A percentile compares a stretch with the other conserved stretches of the same genome.
Conservation (phyloP, 2,888 invertebrate species). For the Melangyna quadrimaculata region DNA sequence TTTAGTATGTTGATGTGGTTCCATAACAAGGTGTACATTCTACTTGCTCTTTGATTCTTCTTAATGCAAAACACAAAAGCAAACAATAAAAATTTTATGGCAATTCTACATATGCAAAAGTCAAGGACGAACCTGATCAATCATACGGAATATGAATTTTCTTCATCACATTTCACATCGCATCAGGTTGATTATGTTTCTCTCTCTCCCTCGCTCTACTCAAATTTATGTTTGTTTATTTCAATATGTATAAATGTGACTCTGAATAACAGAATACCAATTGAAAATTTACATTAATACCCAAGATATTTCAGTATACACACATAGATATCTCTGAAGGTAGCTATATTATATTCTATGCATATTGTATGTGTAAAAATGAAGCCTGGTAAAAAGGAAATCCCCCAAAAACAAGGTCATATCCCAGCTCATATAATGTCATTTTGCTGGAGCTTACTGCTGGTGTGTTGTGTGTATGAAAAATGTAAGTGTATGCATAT, state of each 20-base stretch:
- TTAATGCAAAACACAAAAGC: conserved; percentile 32
- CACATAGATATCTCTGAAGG: not conserved
- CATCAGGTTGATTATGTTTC: conserved; percentile 35
- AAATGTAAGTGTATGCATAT: conserved; percentile 14
- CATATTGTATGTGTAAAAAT: not conserved
- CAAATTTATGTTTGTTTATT: not conserved
- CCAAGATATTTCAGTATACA: not conserved
- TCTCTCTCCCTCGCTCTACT: not conserved
- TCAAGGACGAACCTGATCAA: conserved; percentile 68
- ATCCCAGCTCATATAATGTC: conserved; percentile 59
- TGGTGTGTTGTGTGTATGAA: not conserved
- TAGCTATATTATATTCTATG: not conserved
- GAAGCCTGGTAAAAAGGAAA: conserved; percentile 27
- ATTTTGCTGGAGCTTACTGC: conserved; percentile 18
- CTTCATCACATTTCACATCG: conserved; percentile 51
- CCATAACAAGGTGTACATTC: not conserved
- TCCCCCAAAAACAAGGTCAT: conserved; percentile 61
- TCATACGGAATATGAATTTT: conserved; percentile 69
- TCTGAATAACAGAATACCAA: conserved; percentile 39
- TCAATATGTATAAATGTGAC: not conserved
- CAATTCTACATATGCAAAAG: conserved; percentile 67
- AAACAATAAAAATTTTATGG: conserved; percentile 67
- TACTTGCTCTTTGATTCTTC: not conserved
- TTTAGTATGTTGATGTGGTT: not conserved
- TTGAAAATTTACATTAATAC: conserved; percentile 57